Evolutionary conservation across 2,797 vertebrate species (phyloP).

Genomic region (Pipistrellus kuhlii): DNA sequence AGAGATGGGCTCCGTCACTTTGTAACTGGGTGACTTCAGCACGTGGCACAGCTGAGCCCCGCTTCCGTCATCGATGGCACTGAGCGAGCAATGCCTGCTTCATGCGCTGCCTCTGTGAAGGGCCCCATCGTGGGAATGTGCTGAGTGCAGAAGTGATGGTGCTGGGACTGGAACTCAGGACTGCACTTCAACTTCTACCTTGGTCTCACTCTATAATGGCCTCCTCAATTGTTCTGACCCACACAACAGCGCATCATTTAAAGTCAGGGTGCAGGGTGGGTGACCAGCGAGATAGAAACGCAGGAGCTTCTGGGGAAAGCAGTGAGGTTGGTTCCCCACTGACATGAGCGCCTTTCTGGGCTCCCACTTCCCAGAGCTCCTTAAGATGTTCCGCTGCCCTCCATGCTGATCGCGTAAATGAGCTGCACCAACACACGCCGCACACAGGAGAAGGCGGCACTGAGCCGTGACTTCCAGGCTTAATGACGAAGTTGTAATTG

Average conservation of each 20-base stretch:
- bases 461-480: background rate
- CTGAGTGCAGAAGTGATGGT: background rate
- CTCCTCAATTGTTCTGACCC: background rate
- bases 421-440: constrained; percentile 46
- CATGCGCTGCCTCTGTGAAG: background rate
- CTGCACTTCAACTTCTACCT: background rate
- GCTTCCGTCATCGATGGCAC: background rate
- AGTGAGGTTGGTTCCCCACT: background rate
- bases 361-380: background rate
- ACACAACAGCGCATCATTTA: accelerated
- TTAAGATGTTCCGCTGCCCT: constrained; percentile 7
- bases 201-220: background rate
- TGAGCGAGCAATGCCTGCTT: too few relatives aligned
- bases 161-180: background rate
- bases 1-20: background rate
- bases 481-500: constrained; percentile 70
- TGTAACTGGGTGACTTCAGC: background rate
- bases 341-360: constrained; percentile 34
- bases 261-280: background rate
- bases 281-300: background rate
- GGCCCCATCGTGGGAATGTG: background rate
- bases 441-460: background rate
- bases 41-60: background rate
- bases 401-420: constrained; percentile 70
- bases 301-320: background rate